Percentiles rank a stretch among this genome's conserved stretches.
phyloP scores from a whole-genome alignment of 1,140 invertebrate genomes.

The Ostrea edulis region DNA sequence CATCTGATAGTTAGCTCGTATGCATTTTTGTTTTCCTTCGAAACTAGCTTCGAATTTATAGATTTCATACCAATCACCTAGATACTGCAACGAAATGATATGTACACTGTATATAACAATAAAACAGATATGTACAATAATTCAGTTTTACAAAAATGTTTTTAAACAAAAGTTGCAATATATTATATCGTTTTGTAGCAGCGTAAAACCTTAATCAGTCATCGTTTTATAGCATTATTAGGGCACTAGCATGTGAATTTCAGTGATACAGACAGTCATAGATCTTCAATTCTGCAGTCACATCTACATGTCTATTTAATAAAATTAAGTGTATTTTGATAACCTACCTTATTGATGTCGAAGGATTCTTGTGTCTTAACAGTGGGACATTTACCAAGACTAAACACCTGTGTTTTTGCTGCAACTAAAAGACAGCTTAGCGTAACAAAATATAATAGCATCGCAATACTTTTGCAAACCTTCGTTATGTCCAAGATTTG shows the following conservation, averaged over 20 bases:
- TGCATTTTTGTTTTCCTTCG: slow-evolving; percentile 50
- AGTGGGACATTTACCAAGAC: slow-evolving; percentile 53
- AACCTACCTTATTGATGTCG: slow-evolving; percentile 56
- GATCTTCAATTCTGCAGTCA: too few relatives aligned
- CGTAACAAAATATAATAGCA: neutral
- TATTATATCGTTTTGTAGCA: too few relatives aligned
- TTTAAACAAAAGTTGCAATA: neutral
- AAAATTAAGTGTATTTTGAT: too few relatives aligned
- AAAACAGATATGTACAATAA: too few relatives aligned
- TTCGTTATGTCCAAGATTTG: neutral
- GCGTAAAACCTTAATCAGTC: too few relatives aligned
- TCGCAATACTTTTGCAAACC: neutral
- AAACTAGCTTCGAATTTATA: slow-evolving; percentile 46
- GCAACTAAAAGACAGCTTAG: neutral
- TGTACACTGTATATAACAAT: neutral
- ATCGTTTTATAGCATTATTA: too few relatives aligned
- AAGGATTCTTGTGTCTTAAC: slow-evolving; percentile 48
- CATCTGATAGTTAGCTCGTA: slow-evolving; percentile 46
- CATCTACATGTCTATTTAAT: too few relatives aligned
- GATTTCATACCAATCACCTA: slow-evolving; percentile 55
- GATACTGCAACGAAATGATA: slow-evolving; percentile 63
- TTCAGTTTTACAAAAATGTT: too few relatives aligned
- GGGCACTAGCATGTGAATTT: too few relatives aligned
- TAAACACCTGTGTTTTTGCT: slow-evolving; percentile 51
- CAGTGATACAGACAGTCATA: too few relatives aligned